These are phyloP conservation scores for Priocnemis perturbator DNA, from an alignment of 2,888 invertebrate genomes.

Conservation along the genomic window DNA sequence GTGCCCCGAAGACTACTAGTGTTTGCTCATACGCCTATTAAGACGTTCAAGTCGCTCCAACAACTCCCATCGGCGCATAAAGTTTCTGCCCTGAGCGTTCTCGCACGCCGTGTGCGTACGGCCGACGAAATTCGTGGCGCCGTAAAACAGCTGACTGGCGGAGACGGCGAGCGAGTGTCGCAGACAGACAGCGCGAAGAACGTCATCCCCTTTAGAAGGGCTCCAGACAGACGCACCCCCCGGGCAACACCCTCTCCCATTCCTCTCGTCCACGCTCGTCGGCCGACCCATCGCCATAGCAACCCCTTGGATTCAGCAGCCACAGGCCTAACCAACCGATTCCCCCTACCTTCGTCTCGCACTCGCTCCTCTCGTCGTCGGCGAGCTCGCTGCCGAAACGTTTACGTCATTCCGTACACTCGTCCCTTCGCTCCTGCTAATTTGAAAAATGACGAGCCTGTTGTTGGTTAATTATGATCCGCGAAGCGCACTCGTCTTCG, in stretches of 20 bases:
- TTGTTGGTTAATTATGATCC: too few relatives aligned
- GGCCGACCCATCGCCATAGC: conserved; percentile 68
- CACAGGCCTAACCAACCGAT: conserved; percentile 51
- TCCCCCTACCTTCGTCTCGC: conserved; percentile 32
- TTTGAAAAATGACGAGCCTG: too few relatives aligned
- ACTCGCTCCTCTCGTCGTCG: neutral
- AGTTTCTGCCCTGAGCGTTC: too few relatives aligned
- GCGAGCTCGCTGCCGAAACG: conserved; percentile 19
- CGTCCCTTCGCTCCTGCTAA: neutral
- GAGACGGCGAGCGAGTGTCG: conserved; percentile 30
- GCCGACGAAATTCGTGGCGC: conserved; percentile 14
- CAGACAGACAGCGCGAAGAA: conserved; percentile 49
- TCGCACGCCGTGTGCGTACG: neutral
- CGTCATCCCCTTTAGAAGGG: conserved; percentile 65
- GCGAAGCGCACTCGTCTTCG: too few relatives aligned
- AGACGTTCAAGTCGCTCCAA: too few relatives aligned
- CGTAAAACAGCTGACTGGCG: conserved; percentile 53
- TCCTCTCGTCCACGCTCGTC: conserved; percentile 40
- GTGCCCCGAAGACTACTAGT: too few relatives aligned
- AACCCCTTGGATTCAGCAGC: conserved; percentile 66
- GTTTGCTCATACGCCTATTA: too few relatives aligned
- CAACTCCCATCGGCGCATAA: too few relatives aligned
- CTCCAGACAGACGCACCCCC: conserved; percentile 69
- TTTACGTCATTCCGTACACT: conserved; percentile 41
- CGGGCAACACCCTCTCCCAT: conserved; percentile 49